phyloP scores from a whole-genome alignment of 2,888 invertebrate species.

The Eudasyphora cyanicolor region DNA sequence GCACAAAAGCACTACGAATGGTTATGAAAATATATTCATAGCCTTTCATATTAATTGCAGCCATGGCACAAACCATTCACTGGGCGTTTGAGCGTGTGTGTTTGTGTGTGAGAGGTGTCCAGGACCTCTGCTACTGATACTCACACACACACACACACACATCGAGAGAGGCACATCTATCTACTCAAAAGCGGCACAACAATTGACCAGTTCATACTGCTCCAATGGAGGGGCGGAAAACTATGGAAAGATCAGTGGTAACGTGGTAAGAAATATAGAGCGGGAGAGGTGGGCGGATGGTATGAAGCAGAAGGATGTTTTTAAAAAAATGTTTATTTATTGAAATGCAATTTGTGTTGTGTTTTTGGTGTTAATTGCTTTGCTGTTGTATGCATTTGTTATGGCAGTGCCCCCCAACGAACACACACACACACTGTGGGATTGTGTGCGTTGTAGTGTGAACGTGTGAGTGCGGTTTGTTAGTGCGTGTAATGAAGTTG shows the following conservation, averaged over 20 bases:
- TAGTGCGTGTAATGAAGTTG: slow-evolving; percentile 64
- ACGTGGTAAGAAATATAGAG: no score
- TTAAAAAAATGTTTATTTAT: slow-evolving; percentile 60
- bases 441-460: background rate
- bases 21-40: slow-evolving; percentile 47
- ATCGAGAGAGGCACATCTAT: no score
- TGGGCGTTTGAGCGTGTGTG: background rate
- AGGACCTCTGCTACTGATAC: background rate
- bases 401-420: slow-evolving; percentile 1
- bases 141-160: background rate
- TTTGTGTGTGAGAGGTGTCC: background rate
- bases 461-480: slow-evolving; percentile 34
- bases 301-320: background rate
- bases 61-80: background rate
- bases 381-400: slow-evolving; percentile 46
- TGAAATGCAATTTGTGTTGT: slow-evolving; percentile 63
- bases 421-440: background rate
- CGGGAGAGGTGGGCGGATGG: background rate
- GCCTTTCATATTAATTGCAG: slow-evolving; percentile 55
- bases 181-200: background rate
- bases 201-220: slow-evolving; percentile 9
- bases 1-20: slow-evolving; percentile 4
- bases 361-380: slow-evolving; percentile 65
- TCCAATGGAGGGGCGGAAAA: background rate
- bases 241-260: background rate